Percentiles rank a stretch among this genome's conserved stretches.
These are phyloP conservation scores for Leptothorax acervorum DNA, from an alignment of 2,888 invertebrate genomes.

Conservation along the genomic window DNA sequence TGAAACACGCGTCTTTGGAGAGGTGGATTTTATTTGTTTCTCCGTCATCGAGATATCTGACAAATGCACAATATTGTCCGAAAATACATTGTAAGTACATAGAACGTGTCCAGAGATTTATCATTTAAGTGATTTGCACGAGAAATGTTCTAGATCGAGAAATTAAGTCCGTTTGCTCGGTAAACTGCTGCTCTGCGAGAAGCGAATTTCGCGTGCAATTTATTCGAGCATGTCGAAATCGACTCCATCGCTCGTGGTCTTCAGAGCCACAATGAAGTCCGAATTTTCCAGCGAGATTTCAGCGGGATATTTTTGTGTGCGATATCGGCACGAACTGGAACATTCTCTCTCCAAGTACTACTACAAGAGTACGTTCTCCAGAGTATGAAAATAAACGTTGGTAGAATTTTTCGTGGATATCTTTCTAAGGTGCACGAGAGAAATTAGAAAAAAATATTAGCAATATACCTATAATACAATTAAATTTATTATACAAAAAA, in stretches of 20 bases:
- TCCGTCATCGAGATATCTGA: not conserved
- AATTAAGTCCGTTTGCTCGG: slow-evolving; percentile 44
- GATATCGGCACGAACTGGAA: slow-evolving; percentile 63
- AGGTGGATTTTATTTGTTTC: not conserved
- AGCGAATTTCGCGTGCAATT: slow-evolving; percentile 51
- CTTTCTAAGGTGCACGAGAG: not conserved
- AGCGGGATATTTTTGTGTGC: slow-evolving; percentile 63
- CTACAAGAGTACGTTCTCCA: slow-evolving; percentile 48
- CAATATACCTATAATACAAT: not conserved
- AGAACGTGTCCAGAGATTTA: slow-evolving; percentile 12
- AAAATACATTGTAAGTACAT: not conserved
- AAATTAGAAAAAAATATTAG: not conserved
- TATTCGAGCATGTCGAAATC: slow-evolving; percentile 56
- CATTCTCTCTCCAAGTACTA: slow-evolving; percentile 65
- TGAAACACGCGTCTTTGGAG: not conserved
- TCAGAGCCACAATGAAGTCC: slow-evolving; percentile 40
- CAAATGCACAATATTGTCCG: not conserved
- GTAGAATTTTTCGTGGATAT: slow-evolving; percentile 18
- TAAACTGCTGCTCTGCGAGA: slow-evolving; percentile 31
- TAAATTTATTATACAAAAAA: slow-evolving; percentile 7
- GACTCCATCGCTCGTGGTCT: slow-evolving; percentile 38
- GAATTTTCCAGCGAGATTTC: slow-evolving; percentile 38
- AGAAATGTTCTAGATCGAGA: slow-evolving; percentile 34
- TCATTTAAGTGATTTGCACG: slow-evolving; percentile 32
- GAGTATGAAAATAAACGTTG: slow-evolving; percentile 24